Evolutionary conservation across 2,113 vertebrate species (phyloP), one percentile per base, ranked within the genome.

Genomic region (Spea multiplicata): DNA sequence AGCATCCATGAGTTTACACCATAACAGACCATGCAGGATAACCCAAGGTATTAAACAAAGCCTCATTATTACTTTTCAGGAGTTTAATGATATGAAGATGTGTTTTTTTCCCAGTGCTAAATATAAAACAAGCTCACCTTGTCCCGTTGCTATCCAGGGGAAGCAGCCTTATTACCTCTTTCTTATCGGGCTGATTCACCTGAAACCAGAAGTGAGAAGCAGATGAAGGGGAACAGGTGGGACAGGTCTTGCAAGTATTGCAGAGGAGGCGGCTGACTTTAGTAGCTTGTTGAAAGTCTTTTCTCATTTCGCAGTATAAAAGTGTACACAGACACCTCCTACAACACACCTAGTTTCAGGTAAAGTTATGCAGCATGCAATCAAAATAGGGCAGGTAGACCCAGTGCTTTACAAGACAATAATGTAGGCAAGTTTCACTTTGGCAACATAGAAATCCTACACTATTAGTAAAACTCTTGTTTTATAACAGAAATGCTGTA

Each of bases 141-240:
- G 4, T 45, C 57, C 8, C 10, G 57, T 14, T 59, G 6, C 4
- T 5, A 65, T 70, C 45, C 52, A 57, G 53, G 14, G 30, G 1
- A 55, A 30, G 48, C 62, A 5, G 6, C 30, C 53, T 64, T 16
- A 30, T 6, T 64, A 9, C 61, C 61, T 61, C n/a, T 50, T 55
- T 8, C 57, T 73, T 80, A 52, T 66, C 62, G 12, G 30, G 14
- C 44, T 66, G 44, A 66, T 55, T 50, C 64, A 49, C 16, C 48
- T 71, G 57, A 59, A 8, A 66, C 30, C 45, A 14, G 8, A 80
- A 59, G 71, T 53, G 8, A 72, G 57, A 73, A 72, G 55, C 13
- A 78, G 76, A 71, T 78, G 71, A 67, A 78, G 48, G 68, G 44
- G 14, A 73, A 80, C 77, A 80, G 77, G 77, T 80, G 77, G 14